Evolutionary conservation across 2,113 vertebrate species (phyloP).

Genomic region (Myiopsitta monachus): DNA sequence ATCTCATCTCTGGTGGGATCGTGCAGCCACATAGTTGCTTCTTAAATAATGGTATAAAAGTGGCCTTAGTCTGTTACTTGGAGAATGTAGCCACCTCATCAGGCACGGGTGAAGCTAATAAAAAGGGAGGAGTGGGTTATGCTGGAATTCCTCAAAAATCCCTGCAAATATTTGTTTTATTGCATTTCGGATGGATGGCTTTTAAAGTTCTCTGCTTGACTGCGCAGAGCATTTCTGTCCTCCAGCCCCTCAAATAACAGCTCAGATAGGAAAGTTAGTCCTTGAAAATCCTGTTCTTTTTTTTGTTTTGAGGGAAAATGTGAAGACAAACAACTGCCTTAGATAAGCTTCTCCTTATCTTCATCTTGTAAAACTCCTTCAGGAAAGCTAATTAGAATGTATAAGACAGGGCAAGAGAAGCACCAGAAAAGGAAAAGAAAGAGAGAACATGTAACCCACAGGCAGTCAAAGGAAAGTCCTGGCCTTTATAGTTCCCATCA

Average conservation of each 20-base stretch:
- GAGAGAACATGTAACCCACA: neutral
- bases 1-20: neutral
- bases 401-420: neutral
- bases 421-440: conserved; percentile 9
- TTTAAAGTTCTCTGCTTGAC: conserved; percentile 3
- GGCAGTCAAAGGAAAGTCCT: neutral
- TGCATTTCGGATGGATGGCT: conserved; percentile 5
- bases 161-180: conserved; percentile 29
- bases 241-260: neutral
- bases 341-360: conserved; percentile 32
- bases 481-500: neutral
- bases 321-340: conserved; percentile 24
- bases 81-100: neutral
- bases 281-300: neutral
- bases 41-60: neutral
- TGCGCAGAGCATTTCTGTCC: conserved; percentile 5
- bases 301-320: neutral
- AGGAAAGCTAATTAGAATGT: conserved; percentile 41
- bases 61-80: neutral
- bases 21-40: neutral
- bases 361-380: conserved; percentile 47
- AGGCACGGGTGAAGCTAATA: neutral
- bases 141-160: conserved; percentile 7
- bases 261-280: neutral
- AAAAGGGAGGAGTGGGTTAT: neutral